These are phyloP conservation scores for Plectropomus leopardus DNA, from an alignment of 2,113 vertebrate species.

Conservation along the genomic window DNA sequence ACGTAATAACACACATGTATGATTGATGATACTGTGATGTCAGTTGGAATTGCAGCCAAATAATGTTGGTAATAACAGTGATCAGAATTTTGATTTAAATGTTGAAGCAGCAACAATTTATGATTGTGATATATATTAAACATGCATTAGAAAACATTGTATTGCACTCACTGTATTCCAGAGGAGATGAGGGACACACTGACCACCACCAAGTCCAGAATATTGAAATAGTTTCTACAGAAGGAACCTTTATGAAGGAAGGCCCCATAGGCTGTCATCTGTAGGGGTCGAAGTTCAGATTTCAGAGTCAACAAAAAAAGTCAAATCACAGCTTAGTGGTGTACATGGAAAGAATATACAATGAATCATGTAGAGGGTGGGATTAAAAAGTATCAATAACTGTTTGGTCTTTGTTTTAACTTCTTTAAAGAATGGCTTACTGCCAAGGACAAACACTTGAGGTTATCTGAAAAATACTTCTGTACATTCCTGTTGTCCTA, in stretches of 20 bases:
- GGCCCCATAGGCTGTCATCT: conserved; percentile 99
- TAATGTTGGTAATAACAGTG: neutral
- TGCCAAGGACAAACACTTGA: too few species aligned
- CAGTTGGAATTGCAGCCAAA: neutral
- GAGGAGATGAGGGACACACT: conserved; percentile 99
- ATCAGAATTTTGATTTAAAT: neutral
- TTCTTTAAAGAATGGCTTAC: too few species aligned
- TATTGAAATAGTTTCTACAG: conserved; percentile 99
- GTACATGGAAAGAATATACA: neutral
- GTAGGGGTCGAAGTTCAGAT: conserved; percentile 59
- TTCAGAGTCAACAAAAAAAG: conserved; percentile 27
- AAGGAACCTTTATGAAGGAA: conserved; percentile 99
- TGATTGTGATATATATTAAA: neutral
- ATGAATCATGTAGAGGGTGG: neutral
- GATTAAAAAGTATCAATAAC: too few species aligned
- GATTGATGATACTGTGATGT: neutral
- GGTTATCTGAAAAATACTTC: too few species aligned
- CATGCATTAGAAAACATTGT: conserved; percentile 4
- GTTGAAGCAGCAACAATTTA: neutral
- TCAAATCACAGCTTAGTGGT: neutral
- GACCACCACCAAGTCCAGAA: conserved; percentile 98
- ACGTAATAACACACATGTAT: conserved; percentile 19
- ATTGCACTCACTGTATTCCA: conserved; percentile 96
- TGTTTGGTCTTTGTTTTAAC: too few species aligned
- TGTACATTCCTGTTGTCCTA: too few species aligned